These are phyloP conservation scores for Conopomorpha cramerella DNA, from an alignment of 1,140 invertebrate species.

Conservation along the genomic window DNA sequence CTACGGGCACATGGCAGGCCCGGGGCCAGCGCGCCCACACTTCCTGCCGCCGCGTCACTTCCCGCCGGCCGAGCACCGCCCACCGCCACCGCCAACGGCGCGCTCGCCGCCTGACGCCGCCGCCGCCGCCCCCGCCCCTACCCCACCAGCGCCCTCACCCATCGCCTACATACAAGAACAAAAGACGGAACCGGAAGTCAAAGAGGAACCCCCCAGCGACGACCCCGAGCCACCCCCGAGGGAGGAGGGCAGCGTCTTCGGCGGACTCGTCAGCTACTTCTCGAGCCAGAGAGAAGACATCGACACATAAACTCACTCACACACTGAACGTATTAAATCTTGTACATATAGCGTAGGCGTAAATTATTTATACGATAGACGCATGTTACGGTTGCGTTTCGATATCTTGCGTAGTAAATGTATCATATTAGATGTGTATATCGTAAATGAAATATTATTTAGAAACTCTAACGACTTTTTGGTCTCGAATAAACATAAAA, in stretches of 20 bases:
- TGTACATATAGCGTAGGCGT: slow-evolving; percentile 42
- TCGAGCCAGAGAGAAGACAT: slow-evolving; percentile 82
- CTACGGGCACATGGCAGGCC: no score
- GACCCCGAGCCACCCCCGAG: no score
- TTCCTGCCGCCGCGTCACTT: slow-evolving; percentile 31
- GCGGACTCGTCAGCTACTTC: slow-evolving; percentile 86
- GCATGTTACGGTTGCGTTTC: not conserved
- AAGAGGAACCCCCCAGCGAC: slow-evolving; percentile 16
- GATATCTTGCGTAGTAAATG: slow-evolving; percentile 18
- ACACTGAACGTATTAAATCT: slow-evolving; percentile 27
- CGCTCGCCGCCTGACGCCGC: slow-evolving; percentile 16
- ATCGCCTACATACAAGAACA: no score
- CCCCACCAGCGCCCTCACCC: no score
- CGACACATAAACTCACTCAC: slow-evolving; percentile 32
- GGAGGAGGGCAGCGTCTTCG: slow-evolving; percentile 73
- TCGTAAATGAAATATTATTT: slow-evolving; percentile 8
- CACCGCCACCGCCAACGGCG: slow-evolving; percentile 8
- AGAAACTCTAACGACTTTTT: slow-evolving; percentile 35
- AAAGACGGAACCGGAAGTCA: slow-evolving; percentile 8
- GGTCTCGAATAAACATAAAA: slow-evolving; percentile 50
- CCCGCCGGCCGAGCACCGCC: slow-evolving; percentile 18
- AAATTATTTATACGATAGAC: slow-evolving; percentile 37
- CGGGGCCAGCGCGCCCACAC: slow-evolving; percentile 38
- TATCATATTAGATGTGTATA: slow-evolving; percentile 32
- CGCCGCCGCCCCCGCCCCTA: slow-evolving; percentile 11